Evolutionary conservation across 2,113 vertebrate genomes (phyloP), one percentile per base, ranked within the genome.

Genomic region (Oryzias woworae): DNA sequence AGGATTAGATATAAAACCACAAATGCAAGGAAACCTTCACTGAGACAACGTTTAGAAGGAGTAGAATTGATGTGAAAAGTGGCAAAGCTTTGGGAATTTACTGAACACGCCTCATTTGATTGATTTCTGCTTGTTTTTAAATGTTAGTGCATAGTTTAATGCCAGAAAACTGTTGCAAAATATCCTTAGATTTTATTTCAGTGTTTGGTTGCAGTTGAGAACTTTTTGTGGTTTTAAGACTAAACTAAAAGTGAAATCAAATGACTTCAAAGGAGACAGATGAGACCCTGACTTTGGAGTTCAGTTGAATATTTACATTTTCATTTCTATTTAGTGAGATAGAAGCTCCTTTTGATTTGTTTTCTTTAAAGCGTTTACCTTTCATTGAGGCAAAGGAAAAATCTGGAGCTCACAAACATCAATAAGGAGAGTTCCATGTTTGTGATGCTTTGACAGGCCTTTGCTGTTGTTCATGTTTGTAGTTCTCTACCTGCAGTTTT

Each of bases 1-100:
- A 3, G 26, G 52, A 74, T 68, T 64, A 54, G 41, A 14, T 74
- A 26, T 58, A 46, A 72, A 75, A 62, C 14, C 61, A 26, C 26
- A 67, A 56, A 78, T 59, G 17, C 45, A 49, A 53, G 57, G 53
- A 53, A 65, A 48, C 14, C 61, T 22, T 58, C 31, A 43, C 57
- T 58, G 15, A 57, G 23, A 43, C 55, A 24, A 17, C 66, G 58
- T 23, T 52, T 20, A 48, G 23, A 23, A 18, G 23, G 1, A 22
- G 5, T 63, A 59, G 24, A 62, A 49, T 44, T 31, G 26, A 18
- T 16, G 49, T 2, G 15, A 45, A 22, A 62, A 53, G 22, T 28
- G 8, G 26, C 28, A 36, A 15, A 24, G 15, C 26, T 14, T 26
- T 8, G 45, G 42, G 18, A 52, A 49, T 41, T 58, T 31, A 5